Base-by-base conservation (phyloP, 2,113 vertebrate genomes). In the Phaethon lepturus region DNA sequence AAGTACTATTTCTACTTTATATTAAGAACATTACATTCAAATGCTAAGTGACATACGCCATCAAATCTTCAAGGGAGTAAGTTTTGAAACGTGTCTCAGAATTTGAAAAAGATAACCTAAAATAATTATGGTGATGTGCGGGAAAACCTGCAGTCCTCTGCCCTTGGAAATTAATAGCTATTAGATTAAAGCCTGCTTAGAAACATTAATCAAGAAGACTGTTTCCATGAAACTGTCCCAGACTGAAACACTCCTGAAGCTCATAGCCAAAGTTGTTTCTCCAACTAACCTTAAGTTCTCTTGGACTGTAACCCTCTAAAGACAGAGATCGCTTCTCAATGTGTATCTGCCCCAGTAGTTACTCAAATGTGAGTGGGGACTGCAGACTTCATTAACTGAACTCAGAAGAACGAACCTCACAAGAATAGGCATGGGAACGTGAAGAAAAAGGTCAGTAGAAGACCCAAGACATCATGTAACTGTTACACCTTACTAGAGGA, bases 381-480 rank as follows among this genome's bases (percentile, higher is more conserved):
- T 88, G 24, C n/a, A 79, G 47, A 47, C 12, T 71, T 79, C 7
- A 38, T 15, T 28, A 89, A 84, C 28, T 67, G 35, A 80, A 24
- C 35, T 45, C 23, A 12, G 38, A 53, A 52, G 68, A 83, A 66
- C 38, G 55, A 88, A 59, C 50, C 55, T 90, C 63, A 42, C 22
- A 42, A 85, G 13, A 7, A 58, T 3, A 2, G 31, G 13, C 60
- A 56, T 0, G 0, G 71, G 22, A 85, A 76, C 4, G 1, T 23
- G 47, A 15, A 3, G 29, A 59, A 88, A 91, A 60, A 1, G 20
- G 18, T 64, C 56, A 50, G 22, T 1, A 78, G 33, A 85, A 75
- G 20, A 82, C 25, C 19, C n/a, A 84, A 77, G 73, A 38, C 47
- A 64, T 29, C 25, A 45, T 49, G 26, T 69, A 78, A 88, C 35